These are phyloP conservation scores for Uria aalge DNA, from an alignment of 2,113 vertebrate species.

Conservation along the genomic window DNA sequence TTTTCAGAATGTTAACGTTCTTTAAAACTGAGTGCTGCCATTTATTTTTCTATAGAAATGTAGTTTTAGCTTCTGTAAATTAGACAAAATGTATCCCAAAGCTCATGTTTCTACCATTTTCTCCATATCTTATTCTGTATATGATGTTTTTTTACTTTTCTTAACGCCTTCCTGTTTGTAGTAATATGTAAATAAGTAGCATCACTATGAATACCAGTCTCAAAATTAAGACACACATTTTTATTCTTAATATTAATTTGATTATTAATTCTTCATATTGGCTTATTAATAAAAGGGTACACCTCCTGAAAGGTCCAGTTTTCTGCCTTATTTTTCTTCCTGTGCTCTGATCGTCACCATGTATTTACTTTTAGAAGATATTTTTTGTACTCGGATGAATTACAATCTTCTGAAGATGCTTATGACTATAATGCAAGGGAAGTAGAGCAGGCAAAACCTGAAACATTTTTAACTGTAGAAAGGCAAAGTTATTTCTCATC, in stretches of 20 bases:
- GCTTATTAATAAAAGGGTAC: not conserved
- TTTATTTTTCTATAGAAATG: not conserved
- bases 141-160: not conserved
- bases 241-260: not conserved
- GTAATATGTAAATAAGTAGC: not conserved
- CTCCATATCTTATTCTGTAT: not conserved
- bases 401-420: not conserved
- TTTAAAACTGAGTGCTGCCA: not conserved
- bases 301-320: not conserved
- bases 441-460: not conserved
- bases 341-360: not conserved
- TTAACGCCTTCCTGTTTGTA: not conserved
- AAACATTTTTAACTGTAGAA: not conserved
- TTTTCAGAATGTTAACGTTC: constrained; percentile 14
- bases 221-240: not conserved
- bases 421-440: not conserved
- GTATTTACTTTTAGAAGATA: not conserved
- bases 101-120: not conserved
- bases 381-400: not conserved
- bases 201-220: not conserved
- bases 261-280: not conserved
- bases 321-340: not conserved
- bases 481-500: not conserved
- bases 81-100: not conserved
- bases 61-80: constrained; percentile 10